These are phyloP conservation scores for Montipora capitata DNA, from an alignment of 92 coral and sea anemone genomes.

Conservation along the genomic window DNA sequence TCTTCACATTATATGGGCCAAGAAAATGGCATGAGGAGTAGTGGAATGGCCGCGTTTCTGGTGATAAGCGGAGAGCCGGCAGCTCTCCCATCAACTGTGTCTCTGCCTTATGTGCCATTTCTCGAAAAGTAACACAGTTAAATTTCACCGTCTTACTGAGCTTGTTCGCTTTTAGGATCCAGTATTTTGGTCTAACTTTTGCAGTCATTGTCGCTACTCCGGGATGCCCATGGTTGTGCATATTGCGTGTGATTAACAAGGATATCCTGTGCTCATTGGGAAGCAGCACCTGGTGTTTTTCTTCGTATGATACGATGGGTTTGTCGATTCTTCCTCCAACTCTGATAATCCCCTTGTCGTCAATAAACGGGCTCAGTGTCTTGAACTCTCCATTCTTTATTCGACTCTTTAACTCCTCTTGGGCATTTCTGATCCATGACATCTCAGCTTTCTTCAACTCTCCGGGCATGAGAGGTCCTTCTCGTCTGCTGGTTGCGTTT, in stretches of 20 bases:
- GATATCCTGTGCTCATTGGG: too few species aligned
- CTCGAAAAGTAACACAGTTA: constrained; percentile 49
- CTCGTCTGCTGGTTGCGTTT: neutral
- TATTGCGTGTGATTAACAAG: neutral
- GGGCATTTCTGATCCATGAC: constrained; percentile 40
- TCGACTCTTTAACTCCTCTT: constrained; percentile 20
- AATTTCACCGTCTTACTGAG: constrained; percentile 50
- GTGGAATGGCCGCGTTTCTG: too few species aligned
- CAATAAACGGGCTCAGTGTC: constrained; percentile 29
- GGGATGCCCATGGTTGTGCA: constrained; percentile 34
- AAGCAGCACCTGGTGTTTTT: neutral
- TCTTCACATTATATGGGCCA: too few species aligned
- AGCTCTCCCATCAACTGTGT: constrained; percentile 68
- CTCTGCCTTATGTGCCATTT: constrained; percentile 57
- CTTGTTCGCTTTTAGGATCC: constrained; percentile 23
- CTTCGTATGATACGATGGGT: too few species aligned
- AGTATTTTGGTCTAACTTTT: constrained; percentile 55
- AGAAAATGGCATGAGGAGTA: too few species aligned
- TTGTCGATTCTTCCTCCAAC: too few species aligned
- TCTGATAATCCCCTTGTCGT: neutral
- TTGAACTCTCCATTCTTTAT: neutral
- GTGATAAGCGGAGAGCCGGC: neutral
- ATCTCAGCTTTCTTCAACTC: constrained; percentile 39
- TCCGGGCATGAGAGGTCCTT: constrained; percentile 23
- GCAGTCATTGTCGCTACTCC: constrained; percentile 69